Evolutionary conservation across 2,113 vertebrate genomes (phyloP), one percentile per base, ranked within the genome.

Genomic region (Atlantisia rogersi): DNA sequence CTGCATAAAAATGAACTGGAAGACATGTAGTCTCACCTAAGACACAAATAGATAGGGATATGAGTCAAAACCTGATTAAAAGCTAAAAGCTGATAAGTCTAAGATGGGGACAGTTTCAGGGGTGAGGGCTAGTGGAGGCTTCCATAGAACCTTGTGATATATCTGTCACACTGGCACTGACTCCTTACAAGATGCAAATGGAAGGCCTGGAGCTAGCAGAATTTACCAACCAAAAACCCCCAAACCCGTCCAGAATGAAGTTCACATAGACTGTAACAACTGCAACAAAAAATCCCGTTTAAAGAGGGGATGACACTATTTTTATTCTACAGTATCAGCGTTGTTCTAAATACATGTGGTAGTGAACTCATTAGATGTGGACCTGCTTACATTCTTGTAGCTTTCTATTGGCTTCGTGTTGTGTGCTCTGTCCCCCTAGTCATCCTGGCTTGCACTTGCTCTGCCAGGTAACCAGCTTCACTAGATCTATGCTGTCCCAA

Each of bases 401-500:
- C 8, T 8, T 17, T 70, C 12, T 31, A 13, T 3, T 15, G 50
- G 22, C 2, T 20, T 35, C 91, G 29, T 24, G 59, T 25, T 35
- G 2, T 1, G 1, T 1, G 63, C 31, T 53, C 53, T 40, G 46
- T 24, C 55, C 15, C 20, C 21, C 7, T 0, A 10, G 46, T 9
- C 55, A 68, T 10, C 52, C 42, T 76, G 86, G 20, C 60, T 88
- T 75, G 15, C 19, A 42, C 14, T 12, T 48, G 4, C 40, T 58
- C 25, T 75, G 52, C 26, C 46, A 40, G 20, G 31, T 7, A 55
- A 3, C 26, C 46, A 35, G 0, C 19, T 17, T 17, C 31, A 17
- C 6, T 48, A 39, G 76, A 15, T 4, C 18, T 68, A 52, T 68
- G 40, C 46, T 31, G 83, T 63, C 24, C 59, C 42, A 62, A 74